Percentiles rank a stretch among this genome's conserved stretches.
Conservation (phyloP, 2,113 vertebrate genomes). For the Ammospiza nelsoni region DNA sequence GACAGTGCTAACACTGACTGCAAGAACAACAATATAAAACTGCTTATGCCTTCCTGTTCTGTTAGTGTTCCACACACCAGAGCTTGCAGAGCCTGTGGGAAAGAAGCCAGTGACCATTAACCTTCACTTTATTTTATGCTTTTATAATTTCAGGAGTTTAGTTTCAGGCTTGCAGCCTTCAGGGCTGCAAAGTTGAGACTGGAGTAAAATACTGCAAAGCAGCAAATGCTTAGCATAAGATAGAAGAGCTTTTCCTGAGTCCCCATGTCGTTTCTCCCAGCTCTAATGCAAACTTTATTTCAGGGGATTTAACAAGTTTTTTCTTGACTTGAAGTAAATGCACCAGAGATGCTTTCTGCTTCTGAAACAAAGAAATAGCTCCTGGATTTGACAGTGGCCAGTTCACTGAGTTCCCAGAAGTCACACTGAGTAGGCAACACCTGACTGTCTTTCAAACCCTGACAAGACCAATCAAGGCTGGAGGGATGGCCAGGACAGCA, state of each 20-base stretch:
- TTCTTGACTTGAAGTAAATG: background rate
- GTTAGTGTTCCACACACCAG: background rate
- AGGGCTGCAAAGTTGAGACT: background rate
- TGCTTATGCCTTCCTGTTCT: background rate
- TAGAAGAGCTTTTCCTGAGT: background rate
- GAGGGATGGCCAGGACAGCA: background rate
- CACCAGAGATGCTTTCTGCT: background rate
- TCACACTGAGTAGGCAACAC: background rate
- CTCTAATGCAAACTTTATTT: background rate
- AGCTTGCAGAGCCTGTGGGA: background rate
- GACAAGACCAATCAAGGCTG: background rate
- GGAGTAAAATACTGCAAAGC: background rate
- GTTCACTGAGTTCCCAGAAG: background rate
- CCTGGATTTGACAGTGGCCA: background rate
- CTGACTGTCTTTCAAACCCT: background rate
- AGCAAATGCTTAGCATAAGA: background rate
- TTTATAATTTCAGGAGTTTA: background rate
- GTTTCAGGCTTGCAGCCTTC: background rate
- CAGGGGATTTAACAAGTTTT: background rate
- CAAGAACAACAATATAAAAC: background rate
- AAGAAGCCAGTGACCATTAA: slow-evolving; percentile 15
- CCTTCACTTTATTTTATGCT: background rate
- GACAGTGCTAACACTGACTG: background rate
- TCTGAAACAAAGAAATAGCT: background rate
- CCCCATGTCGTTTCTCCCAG: background rate